Percentiles rank a stretch among this genome's conserved stretches.
phyloP scores from a whole-genome alignment of 2,888 invertebrate species.

The Nephrotoma guestfalica region DNA sequence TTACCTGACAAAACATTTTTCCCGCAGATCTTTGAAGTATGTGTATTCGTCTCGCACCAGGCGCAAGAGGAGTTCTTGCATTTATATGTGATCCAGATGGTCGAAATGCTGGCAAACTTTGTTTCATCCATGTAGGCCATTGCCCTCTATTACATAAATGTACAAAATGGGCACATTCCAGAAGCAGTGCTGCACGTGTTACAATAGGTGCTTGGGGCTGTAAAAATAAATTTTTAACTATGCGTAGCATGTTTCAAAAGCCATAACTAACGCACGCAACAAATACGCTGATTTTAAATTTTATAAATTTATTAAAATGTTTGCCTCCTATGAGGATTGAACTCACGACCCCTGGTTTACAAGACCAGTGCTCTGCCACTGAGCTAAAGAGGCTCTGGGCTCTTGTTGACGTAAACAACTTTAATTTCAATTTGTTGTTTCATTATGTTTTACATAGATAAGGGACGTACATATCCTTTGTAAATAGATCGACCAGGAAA shows the following conservation, averaged over 20 bases:
- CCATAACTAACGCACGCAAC: too few relatives aligned
- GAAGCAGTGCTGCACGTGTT: conserved; percentile 74
- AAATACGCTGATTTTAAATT: too few relatives aligned
- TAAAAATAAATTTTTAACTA: conserved; percentile 15
- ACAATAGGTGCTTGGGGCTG: conserved; percentile 90
- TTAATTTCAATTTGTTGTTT: too few relatives aligned
- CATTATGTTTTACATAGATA: too few relatives aligned
- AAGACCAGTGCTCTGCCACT: conserved; percentile 7
- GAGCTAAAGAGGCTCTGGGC: conserved; percentile 4
- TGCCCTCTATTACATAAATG: conserved; percentile 96
- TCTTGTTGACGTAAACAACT: neutral
- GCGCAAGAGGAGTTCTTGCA: conserved; percentile 34
- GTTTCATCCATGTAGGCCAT: conserved; percentile 97
- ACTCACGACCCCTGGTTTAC: conserved; percentile 7
- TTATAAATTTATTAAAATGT: neutral
- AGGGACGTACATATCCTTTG: too few relatives aligned
- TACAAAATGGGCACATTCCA: conserved; percentile 94
- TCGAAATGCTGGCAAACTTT: conserved; percentile 60
- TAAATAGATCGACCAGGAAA: too few relatives aligned
- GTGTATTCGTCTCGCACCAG: conserved; percentile 47
- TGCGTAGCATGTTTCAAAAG: too few relatives aligned
- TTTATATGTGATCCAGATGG: conserved; percentile 44
- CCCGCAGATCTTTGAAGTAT: conserved; percentile 81
- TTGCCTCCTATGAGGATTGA: conserved; percentile 7
- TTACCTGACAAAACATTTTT: conserved; percentile 79